Evolutionary conservation across 1,140 invertebrate genomes (phyloP).

Genomic region (Drosophila neocordata): DNA sequence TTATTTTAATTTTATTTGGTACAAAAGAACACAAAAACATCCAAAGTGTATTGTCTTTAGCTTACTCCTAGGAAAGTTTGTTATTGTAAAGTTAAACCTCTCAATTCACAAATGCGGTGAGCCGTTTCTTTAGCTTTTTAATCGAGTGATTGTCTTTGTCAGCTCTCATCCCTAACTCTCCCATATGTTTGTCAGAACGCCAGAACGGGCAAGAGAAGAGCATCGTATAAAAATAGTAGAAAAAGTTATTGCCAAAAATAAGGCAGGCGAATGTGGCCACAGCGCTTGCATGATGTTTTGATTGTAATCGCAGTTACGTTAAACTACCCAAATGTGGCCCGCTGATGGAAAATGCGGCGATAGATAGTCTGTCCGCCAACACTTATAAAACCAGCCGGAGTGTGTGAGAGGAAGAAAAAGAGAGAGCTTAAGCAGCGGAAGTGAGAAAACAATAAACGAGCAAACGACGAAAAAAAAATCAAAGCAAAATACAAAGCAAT

Average conservation of each 20-base stretch:
- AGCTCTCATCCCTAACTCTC: neutral
- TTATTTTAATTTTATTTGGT: too few species aligned
- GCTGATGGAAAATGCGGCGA: neutral
- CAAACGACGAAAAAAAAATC: slow-evolving; percentile 16
- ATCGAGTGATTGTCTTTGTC: neutral
- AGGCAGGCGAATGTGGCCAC: slow-evolving; percentile 7
- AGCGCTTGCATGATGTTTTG: neutral
- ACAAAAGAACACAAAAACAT: too few species aligned
- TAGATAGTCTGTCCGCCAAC: slow-evolving; percentile 15
- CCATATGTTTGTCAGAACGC: slow-evolving; percentile 15
- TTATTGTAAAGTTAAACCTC: too few species aligned
- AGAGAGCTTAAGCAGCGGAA: slow-evolving; percentile 6
- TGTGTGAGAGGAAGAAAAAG: neutral
- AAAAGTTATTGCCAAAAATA: slow-evolving; percentile 16
- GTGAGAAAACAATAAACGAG: slow-evolving; percentile 20
- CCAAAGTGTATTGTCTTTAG: too few species aligned
- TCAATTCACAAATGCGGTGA: neutral
- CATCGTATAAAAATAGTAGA: slow-evolving; percentile 1
- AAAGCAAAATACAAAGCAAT: slow-evolving; percentile 54
- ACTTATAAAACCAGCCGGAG: neutral
- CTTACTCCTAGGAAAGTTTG: too few species aligned
- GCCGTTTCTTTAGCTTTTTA: neutral
- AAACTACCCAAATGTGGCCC: slow-evolving; percentile 18
- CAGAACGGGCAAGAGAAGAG: neutral
- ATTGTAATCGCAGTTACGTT: slow-evolving; percentile 11